Evolutionary conservation across 2,797 vertebrate species (phyloP).

Genomic region (Lerista edwardsae): DNA sequence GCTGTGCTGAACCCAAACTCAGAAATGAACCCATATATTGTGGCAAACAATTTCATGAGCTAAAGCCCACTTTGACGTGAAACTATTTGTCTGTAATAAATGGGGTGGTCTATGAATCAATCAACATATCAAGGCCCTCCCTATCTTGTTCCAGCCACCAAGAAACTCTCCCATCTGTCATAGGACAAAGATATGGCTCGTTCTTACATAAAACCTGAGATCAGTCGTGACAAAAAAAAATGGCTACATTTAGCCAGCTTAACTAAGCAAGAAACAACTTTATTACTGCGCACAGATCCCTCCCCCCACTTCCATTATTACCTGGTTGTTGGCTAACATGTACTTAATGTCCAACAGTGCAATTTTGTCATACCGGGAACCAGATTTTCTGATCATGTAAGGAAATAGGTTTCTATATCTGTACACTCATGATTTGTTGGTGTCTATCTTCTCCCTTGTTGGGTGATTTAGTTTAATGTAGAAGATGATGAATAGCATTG

Average conservation of each 20-base stretch:
- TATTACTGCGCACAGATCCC: background rate
- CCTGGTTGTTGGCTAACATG: background rate
- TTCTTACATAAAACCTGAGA: background rate
- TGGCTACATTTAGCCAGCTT: background rate
- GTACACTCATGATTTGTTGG: background rate
- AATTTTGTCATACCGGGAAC: too few relatives aligned
- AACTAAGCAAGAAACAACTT: background rate
- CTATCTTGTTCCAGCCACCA: background rate
- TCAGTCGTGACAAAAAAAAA: too few relatives aligned
- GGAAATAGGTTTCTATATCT: background rate
- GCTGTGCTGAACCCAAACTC: background rate
- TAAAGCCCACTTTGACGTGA: background rate
- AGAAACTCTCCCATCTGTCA: background rate
- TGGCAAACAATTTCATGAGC: background rate
- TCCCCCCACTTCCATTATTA: background rate
- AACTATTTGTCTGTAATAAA: too few relatives aligned
- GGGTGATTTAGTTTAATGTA: too few relatives aligned
- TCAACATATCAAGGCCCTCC: too few relatives aligned
- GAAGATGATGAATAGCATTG: too few relatives aligned
- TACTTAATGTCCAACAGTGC: too few relatives aligned
- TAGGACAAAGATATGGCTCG: background rate
- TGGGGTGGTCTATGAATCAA: background rate
- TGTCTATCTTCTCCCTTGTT: background rate
- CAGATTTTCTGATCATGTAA: too few relatives aligned
- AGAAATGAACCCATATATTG: background rate